Conservation (phyloP, 2,797 vertebrate species). For the Tapera naevia region DNA sequence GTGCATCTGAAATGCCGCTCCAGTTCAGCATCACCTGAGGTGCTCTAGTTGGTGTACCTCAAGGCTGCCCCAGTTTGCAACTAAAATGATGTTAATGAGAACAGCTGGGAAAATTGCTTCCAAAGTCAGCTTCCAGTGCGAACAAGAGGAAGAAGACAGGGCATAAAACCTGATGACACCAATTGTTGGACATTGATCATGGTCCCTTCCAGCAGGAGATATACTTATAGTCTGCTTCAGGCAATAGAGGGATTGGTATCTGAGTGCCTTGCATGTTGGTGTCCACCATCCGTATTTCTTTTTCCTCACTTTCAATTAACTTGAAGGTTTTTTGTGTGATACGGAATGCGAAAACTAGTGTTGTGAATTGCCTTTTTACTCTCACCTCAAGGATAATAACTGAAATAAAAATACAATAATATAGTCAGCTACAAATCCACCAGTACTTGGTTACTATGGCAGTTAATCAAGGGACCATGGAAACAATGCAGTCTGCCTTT, state of each 20-base stretch:
- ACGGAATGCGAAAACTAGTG: background rate
- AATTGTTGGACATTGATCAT: background rate
- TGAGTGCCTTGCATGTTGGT: background rate
- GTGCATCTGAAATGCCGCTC: background rate
- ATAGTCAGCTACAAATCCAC: background rate
- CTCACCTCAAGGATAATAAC: background rate
- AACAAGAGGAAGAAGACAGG: background rate
- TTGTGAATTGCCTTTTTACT: background rate
- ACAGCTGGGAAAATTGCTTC: background rate
- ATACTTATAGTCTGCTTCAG: background rate
- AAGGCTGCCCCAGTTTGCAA: background rate
- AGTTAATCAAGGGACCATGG: background rate
- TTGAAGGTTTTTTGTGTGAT: background rate
- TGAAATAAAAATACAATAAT: background rate
- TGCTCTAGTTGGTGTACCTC: background rate
- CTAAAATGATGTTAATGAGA: too few relatives aligned
- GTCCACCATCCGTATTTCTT: background rate
- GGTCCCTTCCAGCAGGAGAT: background rate
- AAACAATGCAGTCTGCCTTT: rapidly evolving
- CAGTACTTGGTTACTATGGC: background rate
- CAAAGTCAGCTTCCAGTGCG: background rate
- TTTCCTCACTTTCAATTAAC: background rate
- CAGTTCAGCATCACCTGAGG: background rate
- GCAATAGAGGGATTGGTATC: too few relatives aligned
- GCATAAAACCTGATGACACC: too few relatives aligned